These are phyloP conservation scores for Cladorhizidae sp. DNA, from an alignment of 37 sponge, comb jelly and placozoan genomes.

Conservation along the genomic window DNA sequence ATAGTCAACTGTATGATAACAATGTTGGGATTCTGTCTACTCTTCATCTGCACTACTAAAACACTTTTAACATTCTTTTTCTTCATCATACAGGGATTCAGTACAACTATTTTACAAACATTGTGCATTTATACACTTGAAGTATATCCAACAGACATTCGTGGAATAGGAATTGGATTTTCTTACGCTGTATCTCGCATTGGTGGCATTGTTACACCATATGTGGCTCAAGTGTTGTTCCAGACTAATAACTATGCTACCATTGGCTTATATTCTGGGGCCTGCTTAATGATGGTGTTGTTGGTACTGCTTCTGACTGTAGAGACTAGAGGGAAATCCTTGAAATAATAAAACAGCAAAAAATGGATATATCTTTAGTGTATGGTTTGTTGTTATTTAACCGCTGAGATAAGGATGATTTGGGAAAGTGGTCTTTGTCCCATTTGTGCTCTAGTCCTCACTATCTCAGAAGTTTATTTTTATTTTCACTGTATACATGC, in stretches of 20 bases:
- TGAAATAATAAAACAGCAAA: too few species aligned
- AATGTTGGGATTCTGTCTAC: slow-evolving; percentile 57
- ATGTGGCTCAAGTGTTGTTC: slow-evolving; percentile 73
- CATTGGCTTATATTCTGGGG: slow-evolving; percentile 42
- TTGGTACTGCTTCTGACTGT: slow-evolving; percentile 58
- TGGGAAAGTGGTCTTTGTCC: too few species aligned
- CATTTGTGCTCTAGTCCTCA: too few species aligned
- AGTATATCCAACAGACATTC: slow-evolving; percentile 77
- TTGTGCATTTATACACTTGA: slow-evolving; percentile 87
- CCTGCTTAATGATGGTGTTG: slow-evolving; percentile 28
- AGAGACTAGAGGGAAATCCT: slow-evolving; percentile 74
- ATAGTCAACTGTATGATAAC: slow-evolving; percentile 53
- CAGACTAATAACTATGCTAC: slow-evolving; percentile 42
- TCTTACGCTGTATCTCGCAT: slow-evolving; percentile 55
- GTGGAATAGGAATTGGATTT: slow-evolving; percentile 63
- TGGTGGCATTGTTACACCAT: slow-evolving; percentile 79
- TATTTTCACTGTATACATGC: too few species aligned
- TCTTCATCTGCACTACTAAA: slow-evolving; percentile 57
- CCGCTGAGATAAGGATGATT: too few species aligned
- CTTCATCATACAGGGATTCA: slow-evolving; percentile 61
- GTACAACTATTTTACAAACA: slow-evolving; percentile 80
- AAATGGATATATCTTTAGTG: too few species aligned
- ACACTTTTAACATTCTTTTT: slow-evolving; percentile 59
- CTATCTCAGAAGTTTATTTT: too few species aligned
- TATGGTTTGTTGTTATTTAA: too few species aligned